These are phyloP conservation scores for Apis florea DNA, from an alignment of 1,140 invertebrate species.

Conservation along the genomic window DNA sequence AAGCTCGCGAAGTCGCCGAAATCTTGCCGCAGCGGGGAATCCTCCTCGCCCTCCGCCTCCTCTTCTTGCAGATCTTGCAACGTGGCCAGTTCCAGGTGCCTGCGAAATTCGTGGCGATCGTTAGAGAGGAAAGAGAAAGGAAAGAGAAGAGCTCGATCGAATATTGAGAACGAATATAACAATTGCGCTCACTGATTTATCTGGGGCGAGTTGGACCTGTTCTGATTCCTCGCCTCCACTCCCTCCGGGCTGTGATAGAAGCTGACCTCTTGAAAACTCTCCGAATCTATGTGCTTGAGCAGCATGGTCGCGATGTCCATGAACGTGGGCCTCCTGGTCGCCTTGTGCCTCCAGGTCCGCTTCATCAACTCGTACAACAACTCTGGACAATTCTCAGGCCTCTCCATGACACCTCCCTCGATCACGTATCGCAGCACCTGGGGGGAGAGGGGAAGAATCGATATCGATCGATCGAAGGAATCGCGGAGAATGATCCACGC, in stretches of 20 bases:
- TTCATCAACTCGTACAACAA: constrained; percentile 94
- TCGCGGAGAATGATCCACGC: too few relatives aligned
- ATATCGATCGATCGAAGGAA: too few relatives aligned
- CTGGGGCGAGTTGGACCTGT: constrained; percentile 66
- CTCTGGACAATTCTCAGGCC: constrained; percentile 96
- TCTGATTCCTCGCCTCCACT: constrained; percentile 80
- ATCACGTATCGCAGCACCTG: constrained; percentile 89
- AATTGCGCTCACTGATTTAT: constrained; percentile 68
- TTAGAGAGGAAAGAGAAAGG: too few relatives aligned
- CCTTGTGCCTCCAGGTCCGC: constrained; percentile 92
- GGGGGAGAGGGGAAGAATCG: neutral
- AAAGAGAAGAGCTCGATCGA: too few relatives aligned
- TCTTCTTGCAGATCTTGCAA: constrained; percentile 72
- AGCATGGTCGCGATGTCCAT: constrained; percentile 87
- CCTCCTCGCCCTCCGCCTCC: constrained; percentile 72
- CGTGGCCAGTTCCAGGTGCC: constrained; percentile 71
- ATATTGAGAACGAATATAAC: too few relatives aligned
- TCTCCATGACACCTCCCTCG: constrained; percentile 94
- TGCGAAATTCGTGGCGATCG: constrained; percentile 42
- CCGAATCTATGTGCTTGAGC: constrained; percentile 81
- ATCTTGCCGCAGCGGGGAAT: constrained; percentile 74
- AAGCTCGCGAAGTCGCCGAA: constrained; percentile 75
- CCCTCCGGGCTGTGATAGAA: constrained; percentile 89
- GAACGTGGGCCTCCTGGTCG: constrained; percentile 90
- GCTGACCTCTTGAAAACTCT: constrained; percentile 86